Evolutionary conservation across 2,113 vertebrate species (phyloP), one percentile per base, ranked within the genome.

Genomic region (Calyptomena viridis): DNA sequence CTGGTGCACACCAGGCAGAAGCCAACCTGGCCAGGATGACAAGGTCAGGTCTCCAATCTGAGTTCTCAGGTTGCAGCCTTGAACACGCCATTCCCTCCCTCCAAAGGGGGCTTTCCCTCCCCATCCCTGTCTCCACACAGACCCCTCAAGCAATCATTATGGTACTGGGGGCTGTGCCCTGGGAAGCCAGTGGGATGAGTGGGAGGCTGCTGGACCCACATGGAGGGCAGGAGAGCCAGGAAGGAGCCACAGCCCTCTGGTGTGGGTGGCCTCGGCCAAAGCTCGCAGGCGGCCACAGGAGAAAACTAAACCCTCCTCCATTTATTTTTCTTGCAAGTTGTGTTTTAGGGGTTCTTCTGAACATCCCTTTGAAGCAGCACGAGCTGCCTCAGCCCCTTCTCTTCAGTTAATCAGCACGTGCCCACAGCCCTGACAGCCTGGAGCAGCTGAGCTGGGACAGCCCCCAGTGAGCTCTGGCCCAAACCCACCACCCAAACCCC

Each of bases 241-340:
- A 17, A 5, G 81, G 21, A 83, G 52, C 90, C 0, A 5, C 59
- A n/a, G 56, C 50, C 33, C 50, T 14, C 30, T 6, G 0, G 74
- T 1, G 1, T 82, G 96, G 91, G 90, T 95, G 96, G 93, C 67
- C 94, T 40, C 27, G 0, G 79, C 77, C 5, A 4, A 92, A 39
- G 87, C 78, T 37, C 35, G 27, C 60, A 90, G 69, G 58, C 14
- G 0, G 74, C 83, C 77, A 74, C 90, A 69, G 63, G 62, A 76
- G 78, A 84, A 92, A 68, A 28, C 35, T 15, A 66, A 94, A 39
- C 56, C 66, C 35, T 68, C 76, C 84, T 89, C 53, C 88, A 82
- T 93, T 96, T 90, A 90, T 95, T 95, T 93, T 92, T 93, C 93
- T 93, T 87, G 75, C 42, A 13, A 74, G 52, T 68, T 74, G 64